These are phyloP conservation scores for Acrocephalus arundinaceus DNA, from an alignment of 2,113 vertebrate species.

Conservation along the genomic window DNA sequence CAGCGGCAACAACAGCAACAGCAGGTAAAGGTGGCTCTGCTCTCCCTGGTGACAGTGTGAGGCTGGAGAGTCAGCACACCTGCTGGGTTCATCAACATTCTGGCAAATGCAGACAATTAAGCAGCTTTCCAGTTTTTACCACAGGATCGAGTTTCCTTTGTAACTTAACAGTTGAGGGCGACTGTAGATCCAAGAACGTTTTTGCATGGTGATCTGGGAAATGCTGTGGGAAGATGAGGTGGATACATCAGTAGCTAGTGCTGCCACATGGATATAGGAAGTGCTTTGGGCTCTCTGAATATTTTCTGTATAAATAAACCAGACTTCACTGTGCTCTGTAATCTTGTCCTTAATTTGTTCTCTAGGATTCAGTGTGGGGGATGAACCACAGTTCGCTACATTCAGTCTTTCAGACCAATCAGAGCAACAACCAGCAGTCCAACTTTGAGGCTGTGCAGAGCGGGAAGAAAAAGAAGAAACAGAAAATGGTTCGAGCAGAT, in stretches of 20 bases:
- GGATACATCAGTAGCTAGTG: background rate
- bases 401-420: constrained; percentile 89
- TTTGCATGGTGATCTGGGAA: background rate
- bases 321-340: background rate
- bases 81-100: background rate
- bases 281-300: background rate
- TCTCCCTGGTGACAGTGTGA: too few species aligned
- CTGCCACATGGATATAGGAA: background rate
- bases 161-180: background rate
- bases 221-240: background rate
- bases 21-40: constrained; percentile 39
- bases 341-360: background rate
- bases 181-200: background rate
- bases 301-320: background rate
- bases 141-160: background rate
- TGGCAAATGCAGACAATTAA: background rate
- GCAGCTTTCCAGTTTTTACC: background rate
- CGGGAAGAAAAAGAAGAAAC: constrained; percentile 99
- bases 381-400: constrained; percentile 86
- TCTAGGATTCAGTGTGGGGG: constrained; percentile 91
- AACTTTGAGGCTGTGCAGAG: constrained; percentile 94
- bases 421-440: constrained; percentile 88
- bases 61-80: background rate
- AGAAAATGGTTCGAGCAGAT: constrained; percentile 99
- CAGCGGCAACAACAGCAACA: constrained; percentile 82